Percentiles rank a stretch among this genome's conserved stretches.
Conservation (phyloP, 2,888 invertebrate species). For the Drosophila kuntzei region DNA sequence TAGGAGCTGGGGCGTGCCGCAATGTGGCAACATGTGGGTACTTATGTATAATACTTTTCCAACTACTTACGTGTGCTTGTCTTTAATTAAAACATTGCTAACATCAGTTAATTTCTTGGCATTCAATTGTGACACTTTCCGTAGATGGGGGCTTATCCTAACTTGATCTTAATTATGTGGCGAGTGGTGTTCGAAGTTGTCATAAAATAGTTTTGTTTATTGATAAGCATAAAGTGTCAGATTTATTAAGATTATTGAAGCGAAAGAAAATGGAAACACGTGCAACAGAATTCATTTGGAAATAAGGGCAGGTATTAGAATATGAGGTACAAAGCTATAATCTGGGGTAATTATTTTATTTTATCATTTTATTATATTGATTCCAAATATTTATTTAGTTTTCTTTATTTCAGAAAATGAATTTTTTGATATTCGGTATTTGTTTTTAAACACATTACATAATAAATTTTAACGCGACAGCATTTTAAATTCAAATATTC, state of each 20-base stretch:
- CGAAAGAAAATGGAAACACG: background rate
- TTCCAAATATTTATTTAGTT: too few relatives aligned
- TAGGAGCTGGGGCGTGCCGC: conserved; percentile 36
- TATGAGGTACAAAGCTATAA: background rate
- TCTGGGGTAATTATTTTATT: background rate
- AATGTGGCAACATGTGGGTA: conserved; percentile 77
- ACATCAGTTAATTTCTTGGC: conserved; percentile 71
- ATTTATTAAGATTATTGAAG: background rate
- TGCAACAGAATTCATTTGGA: background rate
- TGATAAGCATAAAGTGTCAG: conserved; percentile 17
- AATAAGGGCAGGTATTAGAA: background rate
- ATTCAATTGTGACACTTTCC: conserved; percentile 63
- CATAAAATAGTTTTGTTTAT: conserved; percentile 21
- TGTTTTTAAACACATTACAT: too few relatives aligned
- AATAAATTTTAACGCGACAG: too few relatives aligned
- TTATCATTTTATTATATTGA: too few relatives aligned
- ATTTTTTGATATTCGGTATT: too few relatives aligned
- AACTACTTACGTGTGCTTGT: conserved; percentile 51
- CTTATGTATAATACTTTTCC: conserved; percentile 63
- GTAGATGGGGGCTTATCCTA: conserved; percentile 35
- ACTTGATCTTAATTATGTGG: conserved; percentile 44
- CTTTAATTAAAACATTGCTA: conserved; percentile 76
- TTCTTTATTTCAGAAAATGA: too few relatives aligned
- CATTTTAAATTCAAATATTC: too few relatives aligned
- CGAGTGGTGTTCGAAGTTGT: conserved; percentile 16